phyloP scores from a whole-genome alignment of 2,113 vertebrate genomes.

The Thermophis baileyi region DNA sequence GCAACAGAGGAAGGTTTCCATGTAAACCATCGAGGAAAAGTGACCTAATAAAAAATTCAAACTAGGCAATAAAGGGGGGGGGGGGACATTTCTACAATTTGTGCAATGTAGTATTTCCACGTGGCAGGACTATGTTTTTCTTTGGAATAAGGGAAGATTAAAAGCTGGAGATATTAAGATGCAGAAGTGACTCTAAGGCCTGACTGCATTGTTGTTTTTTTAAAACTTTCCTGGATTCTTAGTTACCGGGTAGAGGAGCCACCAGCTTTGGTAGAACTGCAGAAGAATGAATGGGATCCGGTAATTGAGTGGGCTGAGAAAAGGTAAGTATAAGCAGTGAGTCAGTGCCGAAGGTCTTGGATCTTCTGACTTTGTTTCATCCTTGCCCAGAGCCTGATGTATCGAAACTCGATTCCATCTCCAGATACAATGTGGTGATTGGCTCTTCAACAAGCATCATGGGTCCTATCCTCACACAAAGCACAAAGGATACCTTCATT shows the following conservation, averaged over 20 bases:
- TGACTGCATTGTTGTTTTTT: background rate
- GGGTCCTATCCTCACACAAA: slow-evolving; percentile 85
- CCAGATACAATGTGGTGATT: slow-evolving; percentile 85
- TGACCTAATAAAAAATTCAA: background rate
- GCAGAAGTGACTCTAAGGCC: background rate
- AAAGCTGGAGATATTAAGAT: background rate
- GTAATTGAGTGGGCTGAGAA: slow-evolving; percentile 87
- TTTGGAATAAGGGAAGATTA: background rate
- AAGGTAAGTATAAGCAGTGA: slow-evolving; percentile 69
- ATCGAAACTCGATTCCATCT: background rate
- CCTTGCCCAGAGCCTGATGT: no score
- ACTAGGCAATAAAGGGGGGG: background rate
- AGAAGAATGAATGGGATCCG: slow-evolving; percentile 94
- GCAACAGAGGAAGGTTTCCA: background rate
- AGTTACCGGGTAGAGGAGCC: slow-evolving; percentile 97
- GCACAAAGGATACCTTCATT: slow-evolving; percentile 81
- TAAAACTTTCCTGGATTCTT: slow-evolving; percentile 28
- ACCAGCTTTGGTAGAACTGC: slow-evolving; percentile 85
- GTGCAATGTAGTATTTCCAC: background rate
- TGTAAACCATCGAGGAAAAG: background rate
- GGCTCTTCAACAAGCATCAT: slow-evolving; percentile 88
- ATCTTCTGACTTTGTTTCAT: background rate
- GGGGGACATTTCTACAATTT: background rate
- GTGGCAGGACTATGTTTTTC: background rate
- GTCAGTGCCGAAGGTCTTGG: background rate